Conservation (phyloP, 2,797 vertebrate species). For the Gymnothorax reevesii region DNA sequence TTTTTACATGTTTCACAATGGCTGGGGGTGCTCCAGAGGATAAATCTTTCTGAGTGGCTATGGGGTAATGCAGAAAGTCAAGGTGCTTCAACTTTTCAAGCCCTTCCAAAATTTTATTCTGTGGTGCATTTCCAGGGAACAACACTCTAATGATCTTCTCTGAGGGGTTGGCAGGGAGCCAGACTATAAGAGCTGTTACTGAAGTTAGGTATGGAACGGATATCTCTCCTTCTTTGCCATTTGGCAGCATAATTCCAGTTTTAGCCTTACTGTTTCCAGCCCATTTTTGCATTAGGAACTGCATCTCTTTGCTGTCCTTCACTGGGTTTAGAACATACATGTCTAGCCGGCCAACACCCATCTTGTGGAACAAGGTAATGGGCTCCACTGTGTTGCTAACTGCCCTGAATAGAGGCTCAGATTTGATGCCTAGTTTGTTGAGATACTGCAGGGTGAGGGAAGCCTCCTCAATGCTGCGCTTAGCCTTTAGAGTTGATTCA, state of each 20-base stretch:
- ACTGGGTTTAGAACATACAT: slow-evolving; percentile 97
- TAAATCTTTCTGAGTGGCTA: slow-evolving; percentile 92
- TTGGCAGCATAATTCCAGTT: slow-evolving; percentile 91
- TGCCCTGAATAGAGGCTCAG: slow-evolving; percentile 89
- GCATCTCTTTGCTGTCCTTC: slow-evolving; percentile 98
- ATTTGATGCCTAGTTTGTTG: slow-evolving; percentile 86
- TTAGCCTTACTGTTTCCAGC: slow-evolving; percentile 97
- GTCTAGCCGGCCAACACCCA: slow-evolving; percentile 95
- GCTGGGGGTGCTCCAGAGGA: slow-evolving; percentile 80
- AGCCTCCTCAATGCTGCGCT: slow-evolving; percentile 95
- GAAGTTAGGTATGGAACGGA: slow-evolving; percentile 97
- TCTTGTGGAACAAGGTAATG: slow-evolving; percentile 96
- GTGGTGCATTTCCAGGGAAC: slow-evolving; percentile 97
- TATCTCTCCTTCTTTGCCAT: slow-evolving; percentile 95
- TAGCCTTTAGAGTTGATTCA: slow-evolving; percentile 91
- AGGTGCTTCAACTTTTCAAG: slow-evolving; percentile 95
- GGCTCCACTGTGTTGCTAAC: slow-evolving; percentile 92
- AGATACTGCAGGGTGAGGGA: slow-evolving; percentile 92
- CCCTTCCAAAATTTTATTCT: slow-evolving; percentile 97
- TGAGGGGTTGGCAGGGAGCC: slow-evolving; percentile 91
- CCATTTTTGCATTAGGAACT: slow-evolving; percentile 99
- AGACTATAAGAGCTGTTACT: slow-evolving; percentile 93
- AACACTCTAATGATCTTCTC: slow-evolving; percentile 96
- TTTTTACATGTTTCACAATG: slow-evolving; percentile 87
- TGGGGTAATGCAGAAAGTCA: slow-evolving; percentile 92